Conservation (phyloP, 2,888 invertebrate species). For the Brachypalpus laphriformis region DNA sequence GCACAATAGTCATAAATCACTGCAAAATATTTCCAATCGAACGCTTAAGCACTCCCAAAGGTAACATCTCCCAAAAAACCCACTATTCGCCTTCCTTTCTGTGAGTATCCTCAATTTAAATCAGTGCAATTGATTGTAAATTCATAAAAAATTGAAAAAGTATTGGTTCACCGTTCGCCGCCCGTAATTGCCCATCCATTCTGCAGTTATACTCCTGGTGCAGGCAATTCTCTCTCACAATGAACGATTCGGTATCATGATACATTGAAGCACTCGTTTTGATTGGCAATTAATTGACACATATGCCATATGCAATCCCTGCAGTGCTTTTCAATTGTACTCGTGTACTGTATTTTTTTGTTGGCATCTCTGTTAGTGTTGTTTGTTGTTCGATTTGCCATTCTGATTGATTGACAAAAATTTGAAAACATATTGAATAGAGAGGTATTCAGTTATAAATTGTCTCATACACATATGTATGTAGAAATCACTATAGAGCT, state of each 20-base stretch:
- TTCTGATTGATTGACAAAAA: conserved; percentile 71
- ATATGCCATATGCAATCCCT: conserved; percentile 61
- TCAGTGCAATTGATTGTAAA: conserved; percentile 37
- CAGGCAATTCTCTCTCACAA: conserved; percentile 25
- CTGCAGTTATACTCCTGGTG: conserved; percentile 18
- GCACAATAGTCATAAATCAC: conserved; percentile 1
- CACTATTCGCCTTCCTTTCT: not conserved
- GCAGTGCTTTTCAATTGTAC: conserved; percentile 70
- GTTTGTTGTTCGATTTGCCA: conserved; percentile 67
- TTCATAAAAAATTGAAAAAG: conserved; percentile 46
- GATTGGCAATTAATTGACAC: conserved; percentile 74
- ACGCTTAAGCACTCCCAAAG: conserved; percentile 8
- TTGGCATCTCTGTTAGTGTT: conserved; percentile 10
- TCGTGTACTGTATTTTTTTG: conserved; percentile 43
- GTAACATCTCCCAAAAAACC: not conserved
- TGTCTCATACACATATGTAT: not conserved
- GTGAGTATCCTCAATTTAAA: conserved; percentile 23
- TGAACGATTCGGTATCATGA: conserved; percentile 54
- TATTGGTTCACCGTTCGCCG: conserved; percentile 12
- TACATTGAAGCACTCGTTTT: conserved; percentile 63
- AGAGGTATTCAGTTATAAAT: conserved; percentile 14
- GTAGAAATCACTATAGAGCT: not conserved
- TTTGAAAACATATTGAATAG: conserved; percentile 60
- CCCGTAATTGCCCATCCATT: conserved; percentile 26
- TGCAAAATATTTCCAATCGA: not conserved